Evolutionary conservation across 2,113 vertebrate genomes (phyloP).

Genomic region (Kryptolebias marmoratus): DNA sequence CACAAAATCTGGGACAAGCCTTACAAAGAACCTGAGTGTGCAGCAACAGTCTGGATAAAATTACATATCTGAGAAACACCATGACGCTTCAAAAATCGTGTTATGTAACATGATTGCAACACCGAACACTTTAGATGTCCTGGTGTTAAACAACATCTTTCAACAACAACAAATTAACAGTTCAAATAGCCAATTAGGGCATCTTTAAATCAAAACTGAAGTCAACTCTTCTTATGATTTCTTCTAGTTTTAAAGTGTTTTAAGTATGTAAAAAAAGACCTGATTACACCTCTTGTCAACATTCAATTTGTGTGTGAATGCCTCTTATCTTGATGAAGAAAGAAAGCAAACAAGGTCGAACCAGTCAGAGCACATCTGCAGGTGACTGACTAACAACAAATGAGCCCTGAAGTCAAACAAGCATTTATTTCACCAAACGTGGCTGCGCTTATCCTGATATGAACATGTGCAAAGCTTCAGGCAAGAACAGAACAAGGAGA

Average conservation of each 20-base stretch:
- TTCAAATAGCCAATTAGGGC: background rate
- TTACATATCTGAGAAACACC: background rate
- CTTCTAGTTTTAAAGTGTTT: no score
- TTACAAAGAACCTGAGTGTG: background rate
- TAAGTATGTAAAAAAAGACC: no score
- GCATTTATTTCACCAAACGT: background rate
- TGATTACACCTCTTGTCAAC: no score
- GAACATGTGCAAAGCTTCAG: background rate
- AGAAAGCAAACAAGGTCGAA: background rate
- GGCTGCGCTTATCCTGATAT: background rate
- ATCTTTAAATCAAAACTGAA: background rate
- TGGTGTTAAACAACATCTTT: background rate
- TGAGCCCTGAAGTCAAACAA: background rate
- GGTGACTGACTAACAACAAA: background rate
- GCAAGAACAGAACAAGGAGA: background rate
- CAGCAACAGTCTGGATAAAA: background rate
- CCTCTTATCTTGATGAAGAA: background rate
- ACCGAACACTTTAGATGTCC: no score
- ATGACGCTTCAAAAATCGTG: background rate
- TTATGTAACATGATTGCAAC: conserved; percentile 1
- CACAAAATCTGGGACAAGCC: background rate
- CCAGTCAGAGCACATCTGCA: background rate
- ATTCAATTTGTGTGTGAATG: background rate
- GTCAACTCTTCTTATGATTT: no score
- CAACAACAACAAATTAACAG: no score